A percentile compares a stretch with the other conserved stretches of the same genome.
Evolutionary conservation across 2,888 invertebrate species (phyloP).

Genomic region (Tethea ocularis): DNA sequence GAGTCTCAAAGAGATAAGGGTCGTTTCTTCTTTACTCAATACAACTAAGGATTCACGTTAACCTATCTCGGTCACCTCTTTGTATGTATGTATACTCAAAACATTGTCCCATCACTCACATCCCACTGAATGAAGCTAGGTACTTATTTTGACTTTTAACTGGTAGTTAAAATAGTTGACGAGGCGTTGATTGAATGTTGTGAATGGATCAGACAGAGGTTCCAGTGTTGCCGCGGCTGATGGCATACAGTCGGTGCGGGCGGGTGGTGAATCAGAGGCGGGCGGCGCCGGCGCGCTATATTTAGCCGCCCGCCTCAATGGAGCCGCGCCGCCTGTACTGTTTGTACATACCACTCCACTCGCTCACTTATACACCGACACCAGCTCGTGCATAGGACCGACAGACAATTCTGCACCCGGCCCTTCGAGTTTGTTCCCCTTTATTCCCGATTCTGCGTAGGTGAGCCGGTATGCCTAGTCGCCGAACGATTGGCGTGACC

Average conservation of each 20-base stretch:
- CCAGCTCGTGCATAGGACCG: neutral
- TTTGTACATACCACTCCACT: too few relatives aligned
- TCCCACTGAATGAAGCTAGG: too few relatives aligned
- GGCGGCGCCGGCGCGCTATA: conserved; percentile 39
- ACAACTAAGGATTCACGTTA: too few relatives aligned
- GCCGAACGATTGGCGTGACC: neutral
- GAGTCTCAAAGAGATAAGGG: too few relatives aligned
- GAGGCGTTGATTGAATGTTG: neutral
- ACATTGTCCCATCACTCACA: too few relatives aligned
- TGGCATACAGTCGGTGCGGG: neutral
- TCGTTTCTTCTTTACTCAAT: too few relatives aligned
- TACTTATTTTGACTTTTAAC: neutral
- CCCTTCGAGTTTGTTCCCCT: neutral
- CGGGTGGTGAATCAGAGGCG: conserved; percentile 35
- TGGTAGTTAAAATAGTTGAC: neutral
- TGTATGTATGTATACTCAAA: too few relatives aligned
- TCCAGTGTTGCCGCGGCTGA: neutral
- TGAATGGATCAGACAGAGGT: neutral
- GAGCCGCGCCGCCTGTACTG: conserved; percentile 22
- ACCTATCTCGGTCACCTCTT: too few relatives aligned
- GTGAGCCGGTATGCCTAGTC: neutral
- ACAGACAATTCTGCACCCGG: neutral
- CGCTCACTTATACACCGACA: neutral
- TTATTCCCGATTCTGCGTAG: neutral
- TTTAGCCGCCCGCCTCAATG: conserved; percentile 33